Conservation (phyloP, 2,888 invertebrate species). For the Trachelus iudaicus region DNA sequence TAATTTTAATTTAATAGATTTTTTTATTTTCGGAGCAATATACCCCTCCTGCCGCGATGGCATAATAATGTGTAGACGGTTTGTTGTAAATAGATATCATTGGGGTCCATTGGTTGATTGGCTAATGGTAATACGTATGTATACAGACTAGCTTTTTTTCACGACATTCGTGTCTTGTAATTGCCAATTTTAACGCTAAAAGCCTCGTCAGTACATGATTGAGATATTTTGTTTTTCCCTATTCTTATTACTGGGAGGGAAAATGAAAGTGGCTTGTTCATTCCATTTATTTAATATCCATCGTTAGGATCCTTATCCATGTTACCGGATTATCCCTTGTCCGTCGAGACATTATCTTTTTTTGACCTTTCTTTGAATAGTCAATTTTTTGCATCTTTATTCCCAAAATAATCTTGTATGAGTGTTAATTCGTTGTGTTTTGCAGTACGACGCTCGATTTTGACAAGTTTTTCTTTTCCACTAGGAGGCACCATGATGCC, state of each 20-base stretch:
- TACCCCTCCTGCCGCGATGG: conserved; percentile 24
- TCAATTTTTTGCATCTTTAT: no score
- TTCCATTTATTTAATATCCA: no score
- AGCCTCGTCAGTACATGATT: neutral
- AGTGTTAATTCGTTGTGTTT: neutral
- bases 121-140: conserved; percentile 48
- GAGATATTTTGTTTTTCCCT: conserved; percentile 1
- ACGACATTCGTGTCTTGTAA: conserved; percentile 9
- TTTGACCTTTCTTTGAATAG: no score
- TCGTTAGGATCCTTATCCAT: no score
- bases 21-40: no score
- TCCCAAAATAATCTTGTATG: no score
- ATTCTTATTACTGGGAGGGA: conserved; percentile 6
- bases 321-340: no score
- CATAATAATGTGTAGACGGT: conserved; percentile 40
- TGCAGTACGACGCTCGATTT: neutral
- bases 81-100: conserved; percentile 53
- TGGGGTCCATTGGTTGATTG: conserved; percentile 46
- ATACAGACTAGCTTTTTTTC: conserved; percentile 45
- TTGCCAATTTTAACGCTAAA: conserved; percentile 18
- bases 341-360: no score
- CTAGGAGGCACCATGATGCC: conserved; percentile 73
- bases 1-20: no score
- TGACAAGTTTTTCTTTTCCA: no score
- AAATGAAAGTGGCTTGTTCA: neutral